These are phyloP conservation scores for Daboia siamensis DNA, from an alignment of 2,113 vertebrate genomes.

Conservation along the genomic window DNA sequence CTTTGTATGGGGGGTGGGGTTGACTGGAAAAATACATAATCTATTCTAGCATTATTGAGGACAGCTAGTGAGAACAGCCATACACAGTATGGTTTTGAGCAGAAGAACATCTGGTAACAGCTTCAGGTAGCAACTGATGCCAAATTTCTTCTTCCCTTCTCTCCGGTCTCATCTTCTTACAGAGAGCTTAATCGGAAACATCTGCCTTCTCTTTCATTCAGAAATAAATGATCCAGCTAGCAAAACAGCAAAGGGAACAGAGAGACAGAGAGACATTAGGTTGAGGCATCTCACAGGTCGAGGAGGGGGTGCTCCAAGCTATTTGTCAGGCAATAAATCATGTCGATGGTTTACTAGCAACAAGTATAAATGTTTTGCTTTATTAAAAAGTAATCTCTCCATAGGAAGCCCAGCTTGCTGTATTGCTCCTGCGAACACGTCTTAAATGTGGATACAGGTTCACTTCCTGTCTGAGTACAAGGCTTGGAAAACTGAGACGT, in stretches of 20 bases:
- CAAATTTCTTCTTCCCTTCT: slow-evolving; percentile 56
- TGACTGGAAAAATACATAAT: slow-evolving; percentile 42
- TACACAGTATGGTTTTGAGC: slow-evolving; percentile 49
- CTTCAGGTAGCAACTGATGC: slow-evolving; percentile 43
- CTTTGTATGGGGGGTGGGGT: slow-evolving; percentile 20
- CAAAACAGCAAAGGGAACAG: slow-evolving; percentile 30
- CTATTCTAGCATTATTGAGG: slow-evolving; percentile 40
- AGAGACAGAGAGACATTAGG: slow-evolving; percentile 23
- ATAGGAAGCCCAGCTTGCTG: slow-evolving; percentile 19
- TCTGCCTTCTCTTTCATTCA: slow-evolving; percentile 39
- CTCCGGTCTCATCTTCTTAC: slow-evolving; percentile 33
- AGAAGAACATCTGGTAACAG: slow-evolving; percentile 44
- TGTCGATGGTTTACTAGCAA: slow-evolving; percentile 36
- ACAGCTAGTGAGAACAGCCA: slow-evolving; percentile 45
- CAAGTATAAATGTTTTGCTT: slow-evolving; percentile 40
- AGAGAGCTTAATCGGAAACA: slow-evolving; percentile 62
- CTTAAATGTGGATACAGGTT: slow-evolving; percentile 12
- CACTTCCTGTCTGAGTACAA: slow-evolving; percentile 29
- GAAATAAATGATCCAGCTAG: slow-evolving; percentile 52
- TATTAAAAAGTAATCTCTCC: slow-evolving; percentile 24
- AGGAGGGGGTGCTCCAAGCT: slow-evolving; percentile 14
- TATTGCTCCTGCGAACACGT: slow-evolving; percentile 33
- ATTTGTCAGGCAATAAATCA: slow-evolving; percentile 48
- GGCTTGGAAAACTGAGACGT: neutral
- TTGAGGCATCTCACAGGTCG: neutral